Percentiles rank a stretch among this genome's conserved stretches.
Evolutionary conservation across 2,888 invertebrate species (phyloP).

Genomic region (Cephus nigrinus): DNA sequence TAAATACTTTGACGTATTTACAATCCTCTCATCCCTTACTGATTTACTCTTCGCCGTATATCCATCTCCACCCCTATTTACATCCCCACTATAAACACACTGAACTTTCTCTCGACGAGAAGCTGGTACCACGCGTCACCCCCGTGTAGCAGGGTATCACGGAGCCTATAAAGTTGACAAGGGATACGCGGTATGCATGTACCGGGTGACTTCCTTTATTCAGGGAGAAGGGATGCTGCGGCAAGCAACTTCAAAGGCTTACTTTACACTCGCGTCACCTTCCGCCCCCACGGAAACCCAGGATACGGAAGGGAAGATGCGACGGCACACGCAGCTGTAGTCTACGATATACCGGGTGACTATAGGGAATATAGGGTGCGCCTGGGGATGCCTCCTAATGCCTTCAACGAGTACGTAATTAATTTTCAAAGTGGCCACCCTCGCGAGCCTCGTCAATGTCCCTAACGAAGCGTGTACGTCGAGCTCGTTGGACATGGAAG

Average conservation of each 20-base stretch:
- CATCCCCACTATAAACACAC: background rate
- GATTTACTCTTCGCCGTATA: background rate
- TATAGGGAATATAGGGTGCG: background rate
- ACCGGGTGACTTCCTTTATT: background rate
- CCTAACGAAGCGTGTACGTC: background rate
- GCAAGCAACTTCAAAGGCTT: slow-evolving; percentile 4
- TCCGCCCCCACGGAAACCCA: background rate
- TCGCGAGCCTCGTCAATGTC: slow-evolving; percentile 10
- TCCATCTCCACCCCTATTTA: background rate
- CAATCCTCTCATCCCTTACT: background rate
- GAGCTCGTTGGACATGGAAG: background rate
- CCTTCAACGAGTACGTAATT: slow-evolving; percentile 21
- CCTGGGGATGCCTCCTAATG: slow-evolving; percentile 12
- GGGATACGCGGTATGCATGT: background rate
- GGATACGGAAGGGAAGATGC: background rate
- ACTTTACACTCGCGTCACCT: background rate
- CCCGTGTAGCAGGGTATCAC: background rate
- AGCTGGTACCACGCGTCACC: background rate
- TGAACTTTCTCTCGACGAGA: background rate
- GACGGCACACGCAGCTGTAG: background rate
- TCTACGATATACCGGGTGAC: background rate
- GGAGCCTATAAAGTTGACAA: background rate
- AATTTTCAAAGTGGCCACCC: slow-evolving; percentile 22
- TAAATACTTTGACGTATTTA: background rate
- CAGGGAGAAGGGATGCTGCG: background rate